Conservation (phyloP, 1,140 invertebrate genomes). For the Neuroterus valhalla region DNA sequence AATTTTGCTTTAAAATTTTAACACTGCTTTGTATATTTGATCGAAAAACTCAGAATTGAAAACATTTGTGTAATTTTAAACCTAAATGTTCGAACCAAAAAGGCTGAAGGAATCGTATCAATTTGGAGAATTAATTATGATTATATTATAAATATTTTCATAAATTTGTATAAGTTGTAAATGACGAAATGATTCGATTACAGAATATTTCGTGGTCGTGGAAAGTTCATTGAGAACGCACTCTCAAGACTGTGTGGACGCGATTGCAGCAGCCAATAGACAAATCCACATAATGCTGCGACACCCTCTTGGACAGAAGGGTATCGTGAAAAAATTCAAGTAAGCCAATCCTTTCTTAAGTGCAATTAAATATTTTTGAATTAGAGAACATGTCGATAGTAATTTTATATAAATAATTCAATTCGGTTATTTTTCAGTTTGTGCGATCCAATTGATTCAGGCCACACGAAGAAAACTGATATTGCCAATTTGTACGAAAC, state of each 20-base stretch:
- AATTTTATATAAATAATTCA: conserved; percentile 26
- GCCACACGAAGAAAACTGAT: conserved; percentile 79
- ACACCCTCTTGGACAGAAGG: conserved; percentile 77
- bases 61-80: too few relatives aligned
- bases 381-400: conserved; percentile 33
- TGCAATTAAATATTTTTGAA: conserved; percentile 38
- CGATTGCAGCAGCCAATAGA: conserved; percentile 79
- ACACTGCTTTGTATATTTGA: too few relatives aligned
- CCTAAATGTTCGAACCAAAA: too few relatives aligned
- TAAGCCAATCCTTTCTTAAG: conserved; percentile 61
- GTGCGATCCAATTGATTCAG: conserved; percentile 83
- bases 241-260: conserved; percentile 78
- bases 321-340: conserved; percentile 83
- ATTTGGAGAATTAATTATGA: too few relatives aligned
- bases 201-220: conserved; percentile 87
- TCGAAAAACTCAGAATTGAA: too few relatives aligned
- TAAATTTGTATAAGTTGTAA: too few relatives aligned
- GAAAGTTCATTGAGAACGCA: conserved; percentile 80
- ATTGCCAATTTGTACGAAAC: conserved; percentile 87
- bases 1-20: neutral
- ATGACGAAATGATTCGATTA: conserved; percentile 49
- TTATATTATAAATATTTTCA: too few relatives aligned
- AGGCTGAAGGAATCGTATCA: too few relatives aligned
- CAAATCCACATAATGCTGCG: conserved; percentile 81
- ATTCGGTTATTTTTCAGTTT: conserved; percentile 76